Evolutionary conservation across 2,113 vertebrate genomes (phyloP).

Genomic region (Macquaria australasica): DNA sequence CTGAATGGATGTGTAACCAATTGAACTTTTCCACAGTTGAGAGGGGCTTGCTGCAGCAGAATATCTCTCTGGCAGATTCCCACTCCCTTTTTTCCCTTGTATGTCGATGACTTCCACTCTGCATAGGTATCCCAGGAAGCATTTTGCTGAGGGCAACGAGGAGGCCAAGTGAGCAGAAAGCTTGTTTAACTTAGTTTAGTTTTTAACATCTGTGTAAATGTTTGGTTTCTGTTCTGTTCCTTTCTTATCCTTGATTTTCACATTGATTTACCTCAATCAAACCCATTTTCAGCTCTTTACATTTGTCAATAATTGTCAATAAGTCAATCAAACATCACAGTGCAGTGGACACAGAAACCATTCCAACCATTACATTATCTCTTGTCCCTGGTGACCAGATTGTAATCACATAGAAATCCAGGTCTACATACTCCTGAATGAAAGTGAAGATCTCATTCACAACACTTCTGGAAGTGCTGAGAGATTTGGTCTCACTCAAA

Average conservation of each 20-base stretch:
- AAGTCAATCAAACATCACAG: neutral
- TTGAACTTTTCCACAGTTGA: conserved; percentile 67
- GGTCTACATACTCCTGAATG: neutral
- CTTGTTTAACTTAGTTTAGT: neutral
- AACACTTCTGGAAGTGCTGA: neutral
- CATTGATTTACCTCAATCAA: neutral
- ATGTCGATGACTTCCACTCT: conserved; percentile 4
- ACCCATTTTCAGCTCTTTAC: neutral
- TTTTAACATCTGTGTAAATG: no score
- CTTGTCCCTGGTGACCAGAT: neutral
- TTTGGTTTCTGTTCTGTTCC: neutral
- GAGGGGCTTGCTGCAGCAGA: conserved; percentile 39
- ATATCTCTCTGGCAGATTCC: conserved; percentile 34
- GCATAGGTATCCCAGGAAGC: neutral
- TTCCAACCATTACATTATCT: neutral
- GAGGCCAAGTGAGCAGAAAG: conserved; percentile 6
- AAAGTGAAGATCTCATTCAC: neutral
- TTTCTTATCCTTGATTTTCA: neutral
- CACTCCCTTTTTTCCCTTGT: no score
- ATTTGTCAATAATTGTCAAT: no score
- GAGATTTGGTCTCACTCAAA: neutral
- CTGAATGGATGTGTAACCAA: conserved; percentile 70
- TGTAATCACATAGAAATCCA: conserved; percentile 1
- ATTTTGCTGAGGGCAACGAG: neutral
- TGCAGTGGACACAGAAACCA: neutral